Conservation (phyloP, 2,797 vertebrate species). For the Sphaeramia orbicularis region DNA sequence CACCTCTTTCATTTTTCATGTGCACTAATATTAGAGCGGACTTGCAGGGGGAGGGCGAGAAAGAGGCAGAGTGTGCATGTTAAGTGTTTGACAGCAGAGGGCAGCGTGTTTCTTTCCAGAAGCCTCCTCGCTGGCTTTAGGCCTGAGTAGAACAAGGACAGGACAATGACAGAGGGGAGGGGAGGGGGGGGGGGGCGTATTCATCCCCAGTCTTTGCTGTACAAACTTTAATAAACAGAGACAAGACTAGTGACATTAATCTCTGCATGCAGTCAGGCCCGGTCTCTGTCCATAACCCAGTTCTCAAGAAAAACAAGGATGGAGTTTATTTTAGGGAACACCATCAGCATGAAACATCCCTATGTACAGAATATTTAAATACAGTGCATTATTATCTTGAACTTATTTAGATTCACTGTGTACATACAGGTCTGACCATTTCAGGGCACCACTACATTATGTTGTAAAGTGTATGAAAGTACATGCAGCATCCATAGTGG, state of each 20-base stretch:
- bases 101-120: slow-evolving; percentile 69
- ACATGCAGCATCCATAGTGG: slow-evolving; percentile 33
- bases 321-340: slow-evolving; percentile 25
- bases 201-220: slow-evolving; percentile 37
- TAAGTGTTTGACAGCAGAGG: slow-evolving; percentile 74
- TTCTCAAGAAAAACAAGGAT: slow-evolving; percentile 4
- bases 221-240: slow-evolving; percentile 42
- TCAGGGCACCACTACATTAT: slow-evolving; percentile 4
- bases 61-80: slow-evolving; percentile 43
- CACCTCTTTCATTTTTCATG: slow-evolving; percentile 36
- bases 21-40: slow-evolving; percentile 43
- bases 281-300: slow-evolving; percentile 19
- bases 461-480: slow-evolving; percentile 23
- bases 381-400: neutral
- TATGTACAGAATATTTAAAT: slow-evolving; percentile 18
- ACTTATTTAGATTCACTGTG: slow-evolving; percentile 11
- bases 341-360: slow-evolving; percentile 1
- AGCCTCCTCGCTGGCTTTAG: slow-evolving; percentile 32
- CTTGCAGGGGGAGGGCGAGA: neutral
- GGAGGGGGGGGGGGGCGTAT: slow-evolving; percentile 29
- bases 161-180: no score
- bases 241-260: slow-evolving; percentile 43
- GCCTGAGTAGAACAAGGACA: slow-evolving; percentile 44
- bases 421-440: slow-evolving; percentile 9
- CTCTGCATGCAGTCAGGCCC: slow-evolving; percentile 42